Evolutionary conservation across 2,888 invertebrate species (phyloP).

Genomic region (Lysandra bellargus): DNA sequence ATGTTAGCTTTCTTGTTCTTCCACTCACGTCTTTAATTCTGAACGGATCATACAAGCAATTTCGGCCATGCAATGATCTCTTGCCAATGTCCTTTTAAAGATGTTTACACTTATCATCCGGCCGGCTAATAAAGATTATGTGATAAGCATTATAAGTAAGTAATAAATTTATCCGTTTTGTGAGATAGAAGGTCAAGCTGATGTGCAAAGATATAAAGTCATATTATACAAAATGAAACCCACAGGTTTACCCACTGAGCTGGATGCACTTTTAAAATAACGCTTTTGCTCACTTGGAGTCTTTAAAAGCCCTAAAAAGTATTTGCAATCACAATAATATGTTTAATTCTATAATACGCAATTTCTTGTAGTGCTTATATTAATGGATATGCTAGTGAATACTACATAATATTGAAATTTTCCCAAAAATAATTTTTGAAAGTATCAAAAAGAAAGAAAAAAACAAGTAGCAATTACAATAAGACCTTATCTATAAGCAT

Average conservation of each 20-base stretch:
- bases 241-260: too few relatives aligned
- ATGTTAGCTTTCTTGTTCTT: too few relatives aligned
- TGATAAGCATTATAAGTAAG: slow-evolving; percentile 3
- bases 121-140: slow-evolving; percentile 11
- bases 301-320: neutral
- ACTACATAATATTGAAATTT: too few relatives aligned
- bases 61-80: neutral
- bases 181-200: neutral
- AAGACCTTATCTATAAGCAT: slow-evolving; percentile 12
- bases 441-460: neutral
- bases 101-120: slow-evolving; percentile 5
- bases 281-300: too few relatives aligned
- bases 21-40: neutral
- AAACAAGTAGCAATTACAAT: slow-evolving; percentile 1
- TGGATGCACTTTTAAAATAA: too few relatives aligned
- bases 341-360: too few relatives aligned
- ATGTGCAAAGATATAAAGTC: neutral
- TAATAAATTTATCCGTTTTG: slow-evolving; percentile 10
- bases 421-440: neutral
- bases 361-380: too few relatives aligned
- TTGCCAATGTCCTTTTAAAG: neutral
- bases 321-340: neutral
- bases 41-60: neutral
- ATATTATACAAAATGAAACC: neutral
- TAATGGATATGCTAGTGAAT: too few relatives aligned